Conservation (phyloP, 2,113 vertebrate genomes). For the Hemiscyllium ocellatum region DNA sequence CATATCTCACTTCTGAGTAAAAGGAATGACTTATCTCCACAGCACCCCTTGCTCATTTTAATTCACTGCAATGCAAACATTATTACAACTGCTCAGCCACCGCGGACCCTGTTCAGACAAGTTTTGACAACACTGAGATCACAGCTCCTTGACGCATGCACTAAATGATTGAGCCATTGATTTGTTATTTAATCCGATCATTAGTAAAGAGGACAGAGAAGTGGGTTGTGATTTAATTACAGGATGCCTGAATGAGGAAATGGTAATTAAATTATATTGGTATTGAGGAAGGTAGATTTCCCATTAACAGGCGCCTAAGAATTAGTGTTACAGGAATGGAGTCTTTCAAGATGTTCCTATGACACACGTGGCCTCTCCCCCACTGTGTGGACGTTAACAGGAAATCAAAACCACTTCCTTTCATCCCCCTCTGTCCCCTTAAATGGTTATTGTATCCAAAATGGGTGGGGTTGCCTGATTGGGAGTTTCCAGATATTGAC, state of each 20-base stretch:
- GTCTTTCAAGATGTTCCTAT: neutral
- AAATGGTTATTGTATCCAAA: neutral
- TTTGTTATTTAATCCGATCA: neutral
- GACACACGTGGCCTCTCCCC: neutral
- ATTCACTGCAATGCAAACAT: neutral
- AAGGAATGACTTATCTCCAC: neutral
- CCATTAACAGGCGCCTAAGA: neutral
- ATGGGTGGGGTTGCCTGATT: neutral
- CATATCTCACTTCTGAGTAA: neutral
- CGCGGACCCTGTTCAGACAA: too few species aligned
- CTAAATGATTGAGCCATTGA: neutral
- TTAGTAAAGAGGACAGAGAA: neutral
- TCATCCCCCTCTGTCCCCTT: neutral
- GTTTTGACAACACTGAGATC: neutral
- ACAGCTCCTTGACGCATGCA: neutral
- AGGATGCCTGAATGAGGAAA: neutral
- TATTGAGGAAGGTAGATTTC: neutral
- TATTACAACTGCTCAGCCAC: too few species aligned
- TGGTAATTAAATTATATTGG: neutral
- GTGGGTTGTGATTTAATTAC: slow-evolving; percentile 22
- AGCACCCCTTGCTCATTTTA: neutral
- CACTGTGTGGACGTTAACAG: neutral
- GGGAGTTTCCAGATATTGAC: too few species aligned
- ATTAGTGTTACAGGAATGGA: neutral
- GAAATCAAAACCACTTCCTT: neutral